Evolutionary conservation across 2,113 vertebrate species (phyloP).

Genomic region (Pardalotus punctatus): DNA sequence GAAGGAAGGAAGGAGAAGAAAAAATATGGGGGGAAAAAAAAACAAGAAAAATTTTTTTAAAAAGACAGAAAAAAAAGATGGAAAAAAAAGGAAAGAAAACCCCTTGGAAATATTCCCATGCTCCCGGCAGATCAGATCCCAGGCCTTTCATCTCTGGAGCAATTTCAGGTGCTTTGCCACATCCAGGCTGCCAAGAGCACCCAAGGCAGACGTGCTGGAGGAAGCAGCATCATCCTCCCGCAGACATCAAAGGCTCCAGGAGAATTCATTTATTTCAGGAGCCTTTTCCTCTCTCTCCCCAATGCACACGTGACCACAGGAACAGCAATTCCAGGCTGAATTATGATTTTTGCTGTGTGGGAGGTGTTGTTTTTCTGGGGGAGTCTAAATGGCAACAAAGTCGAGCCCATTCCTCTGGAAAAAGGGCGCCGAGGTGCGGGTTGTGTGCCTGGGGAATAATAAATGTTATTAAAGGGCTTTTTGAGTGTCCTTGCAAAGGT

Average conservation of each 20-base stretch:
- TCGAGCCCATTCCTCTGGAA: neutral
- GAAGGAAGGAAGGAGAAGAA: too few relatives aligned
- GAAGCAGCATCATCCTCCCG: neutral
- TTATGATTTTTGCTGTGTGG: neutral
- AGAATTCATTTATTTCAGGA: neutral
- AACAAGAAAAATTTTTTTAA: rapidly evolving
- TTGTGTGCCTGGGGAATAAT: neutral
- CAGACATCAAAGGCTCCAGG: neutral
- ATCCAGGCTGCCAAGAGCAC: neutral
- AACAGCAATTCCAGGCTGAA: neutral
- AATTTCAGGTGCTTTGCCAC: neutral
- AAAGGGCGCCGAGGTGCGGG: neutral
- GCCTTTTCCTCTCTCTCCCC: neutral
- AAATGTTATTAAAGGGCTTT: neutral
- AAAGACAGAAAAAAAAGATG: too few relatives aligned
- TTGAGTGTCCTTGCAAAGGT: neutral
- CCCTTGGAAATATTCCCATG: neutral
- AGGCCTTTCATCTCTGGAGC: neutral
- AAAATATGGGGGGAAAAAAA: neutral
- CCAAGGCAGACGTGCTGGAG: neutral
- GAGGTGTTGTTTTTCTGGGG: neutral
- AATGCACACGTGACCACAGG: rapidly evolving
- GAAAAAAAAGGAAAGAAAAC: neutral
- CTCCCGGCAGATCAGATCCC: neutral
- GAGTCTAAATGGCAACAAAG: neutral